Evolutionary conservation across 1,140 invertebrate genomes (phyloP), one percentile per base, ranked within the genome.

Genomic region (Bombus picipes): DNA sequence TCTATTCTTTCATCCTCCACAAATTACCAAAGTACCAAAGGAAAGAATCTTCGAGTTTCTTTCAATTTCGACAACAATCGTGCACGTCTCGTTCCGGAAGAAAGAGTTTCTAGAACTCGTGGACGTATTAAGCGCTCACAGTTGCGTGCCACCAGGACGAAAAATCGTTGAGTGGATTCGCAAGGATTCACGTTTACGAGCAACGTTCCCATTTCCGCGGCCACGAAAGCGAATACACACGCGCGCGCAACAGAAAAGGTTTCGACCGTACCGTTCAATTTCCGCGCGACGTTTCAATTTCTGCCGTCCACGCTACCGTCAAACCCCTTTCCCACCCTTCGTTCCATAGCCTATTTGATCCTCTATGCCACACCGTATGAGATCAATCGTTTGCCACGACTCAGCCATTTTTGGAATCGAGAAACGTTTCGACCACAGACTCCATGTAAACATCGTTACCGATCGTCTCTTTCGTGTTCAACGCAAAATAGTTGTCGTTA

Each of bases 261-360:
- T 89, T 87, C 78, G 84, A 66, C 41, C 32, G 68, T 66, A 34
- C 76, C 75, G 89, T 89, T 87, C 89, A 90, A 90, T 90, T 90
- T 90, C 89, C 89, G 89, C 86, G 88, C 85, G 88, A 89, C 89
- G 89, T 89, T 90, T 89, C 89, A 90, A 89, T 90, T 89, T 90
- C 88, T 87, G 66, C 37, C 80, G 65, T 72, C 74, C 84, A n/a
- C 83, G 83, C 65, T 65, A 32, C 25, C 22, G 9, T 53, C 47
- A 53, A 62, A 62, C 37, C 75, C 57, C 34, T 43, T 70, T 37
- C 53, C 57, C 32, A 34, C 15, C 71, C 13, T 53, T 43, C 22
- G 59, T 62, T 62, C 12, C 75, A 28, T 15, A 28, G 3, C 32
- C 79, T 22, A 71, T 78, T 80, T 74, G 41, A 53, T 53, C 37